Percentiles rank a stretch among this genome's conserved stretches.
Evolutionary conservation across 2,797 vertebrate species (phyloP).

Genomic region (Rhinatrema bivittatum): DNA sequence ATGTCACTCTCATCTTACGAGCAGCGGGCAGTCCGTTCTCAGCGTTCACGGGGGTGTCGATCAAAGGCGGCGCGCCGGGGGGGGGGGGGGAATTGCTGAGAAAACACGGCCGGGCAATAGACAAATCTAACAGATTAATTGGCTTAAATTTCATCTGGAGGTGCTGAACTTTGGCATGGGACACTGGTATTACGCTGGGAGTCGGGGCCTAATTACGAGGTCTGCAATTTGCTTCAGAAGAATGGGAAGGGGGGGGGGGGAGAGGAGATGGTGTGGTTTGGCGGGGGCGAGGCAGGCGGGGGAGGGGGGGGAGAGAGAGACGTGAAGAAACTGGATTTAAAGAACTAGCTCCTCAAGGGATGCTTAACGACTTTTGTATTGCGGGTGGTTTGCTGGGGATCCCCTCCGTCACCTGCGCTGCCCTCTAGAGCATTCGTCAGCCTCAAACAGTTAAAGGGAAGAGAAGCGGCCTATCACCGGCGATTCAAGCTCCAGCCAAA

Average conservation of each 20-base stretch:
- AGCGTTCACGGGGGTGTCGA: conserved; percentile 74
- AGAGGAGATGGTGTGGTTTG: too few relatives aligned
- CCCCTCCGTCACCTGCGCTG: conserved; percentile 4
- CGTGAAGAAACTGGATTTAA: background rate
- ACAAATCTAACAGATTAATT: conserved; percentile 84
- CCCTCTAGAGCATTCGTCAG: conserved; percentile 11
- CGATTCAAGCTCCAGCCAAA: conserved; percentile 11
- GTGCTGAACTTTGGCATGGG: conserved; percentile 72
- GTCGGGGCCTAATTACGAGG: conserved; percentile 68
- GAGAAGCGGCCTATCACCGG: too few relatives aligned
- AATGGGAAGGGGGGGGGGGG: conserved; percentile 34
- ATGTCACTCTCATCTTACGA: conserved; percentile 80
- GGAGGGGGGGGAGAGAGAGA: conserved; percentile 12
- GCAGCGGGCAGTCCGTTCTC: conserved; percentile 69
- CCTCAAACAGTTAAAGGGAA: conserved; percentile 22
- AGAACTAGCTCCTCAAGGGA: conserved; percentile 14
- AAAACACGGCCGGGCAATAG: conserved; percentile 79
- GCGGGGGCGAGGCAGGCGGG: background rate
- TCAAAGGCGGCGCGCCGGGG: conserved; percentile 80
- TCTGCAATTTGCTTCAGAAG: conserved; percentile 62
- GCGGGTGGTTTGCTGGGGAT: conserved; percentile 13
- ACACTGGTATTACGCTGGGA: conserved; percentile 57
- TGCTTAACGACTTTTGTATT: conserved; percentile 31
- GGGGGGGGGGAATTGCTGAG: conserved; percentile 77
- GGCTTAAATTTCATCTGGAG: conserved; percentile 82